Evolutionary conservation across 2,888 invertebrate genomes (phyloP).

Genomic region (Drosophila longiperda): DNA sequence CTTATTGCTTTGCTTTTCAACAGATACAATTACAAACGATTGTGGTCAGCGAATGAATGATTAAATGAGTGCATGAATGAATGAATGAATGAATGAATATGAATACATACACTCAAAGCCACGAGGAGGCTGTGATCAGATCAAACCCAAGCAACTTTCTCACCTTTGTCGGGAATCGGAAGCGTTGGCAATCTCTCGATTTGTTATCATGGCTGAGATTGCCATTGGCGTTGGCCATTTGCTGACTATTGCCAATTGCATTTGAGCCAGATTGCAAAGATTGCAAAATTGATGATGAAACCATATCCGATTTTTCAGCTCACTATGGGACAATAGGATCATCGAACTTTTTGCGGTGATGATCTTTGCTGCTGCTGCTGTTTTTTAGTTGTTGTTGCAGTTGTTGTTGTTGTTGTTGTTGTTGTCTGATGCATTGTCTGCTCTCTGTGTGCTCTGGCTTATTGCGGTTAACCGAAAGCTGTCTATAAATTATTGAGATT

Average conservation of each 20-base stretch:
- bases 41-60: conserved; percentile 69
- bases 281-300: conserved; percentile 51
- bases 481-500: conserved; percentile 85
- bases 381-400: conserved; percentile 16
- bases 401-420: conserved; percentile 29
- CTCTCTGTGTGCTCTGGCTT: conserved; percentile 51
- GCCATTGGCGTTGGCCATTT: conserved; percentile 14
- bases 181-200: conserved; percentile 73
- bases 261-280: conserved; percentile 22
- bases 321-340: conserved; percentile 60
- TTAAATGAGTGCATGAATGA: conserved; percentile 24
- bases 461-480: conserved; percentile 84
- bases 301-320: conserved; percentile 67
- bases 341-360: conserved; percentile 77
- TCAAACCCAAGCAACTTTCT: conserved; percentile 53
- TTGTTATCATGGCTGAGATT: conserved; percentile 59
- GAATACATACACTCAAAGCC: background rate
- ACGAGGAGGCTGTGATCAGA: no score
- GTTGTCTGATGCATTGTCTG: conserved; percentile 58
- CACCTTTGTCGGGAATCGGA: conserved; percentile 76
- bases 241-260: conserved; percentile 20
- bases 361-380: conserved; percentile 27
- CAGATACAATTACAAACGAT: conserved; percentile 77
- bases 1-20: conserved; percentile 71
- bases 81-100: conserved; percentile 8